A percentile compares a stretch with the other conserved stretches of the same genome.
Evolutionary conservation across 2,888 invertebrate genomes (phyloP).

Genomic region (Byasa hedistus): DNA sequence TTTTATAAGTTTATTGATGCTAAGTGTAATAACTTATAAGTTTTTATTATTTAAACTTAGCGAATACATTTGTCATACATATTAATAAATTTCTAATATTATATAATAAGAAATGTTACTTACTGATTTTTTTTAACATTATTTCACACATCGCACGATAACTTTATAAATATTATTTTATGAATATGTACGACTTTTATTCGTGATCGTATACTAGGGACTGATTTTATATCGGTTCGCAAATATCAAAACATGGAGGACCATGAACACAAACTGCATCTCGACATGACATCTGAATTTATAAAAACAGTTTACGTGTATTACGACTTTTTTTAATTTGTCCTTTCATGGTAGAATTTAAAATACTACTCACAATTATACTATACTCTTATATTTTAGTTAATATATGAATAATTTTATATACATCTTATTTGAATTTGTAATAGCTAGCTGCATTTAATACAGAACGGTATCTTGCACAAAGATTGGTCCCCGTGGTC

Average conservation of each 20-base stretch:
- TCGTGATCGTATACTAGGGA: slow-evolving; percentile 14
- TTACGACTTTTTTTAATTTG: not conserved
- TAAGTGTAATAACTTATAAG: too few species aligned
- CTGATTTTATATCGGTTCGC: not conserved
- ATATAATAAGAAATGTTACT: not conserved
- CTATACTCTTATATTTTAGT: not conserved
- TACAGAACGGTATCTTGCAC: not conserved
- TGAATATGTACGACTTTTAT: slow-evolving; percentile 10
- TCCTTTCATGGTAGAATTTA: not conserved
- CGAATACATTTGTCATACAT: not conserved
- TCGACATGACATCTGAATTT: slow-evolving; percentile 10
- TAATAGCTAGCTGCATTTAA: not conserved
- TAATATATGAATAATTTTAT: not conserved
- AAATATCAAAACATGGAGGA: slow-evolving; percentile 8
- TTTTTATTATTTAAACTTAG: not conserved
- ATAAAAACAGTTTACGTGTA: not conserved
- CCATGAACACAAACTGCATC: slow-evolving; percentile 14
- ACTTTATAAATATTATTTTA: slow-evolving; percentile 16
- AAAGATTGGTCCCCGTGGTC: not conserved
- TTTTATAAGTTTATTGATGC: too few species aligned
- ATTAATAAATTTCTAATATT: not conserved
- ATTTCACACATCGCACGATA: slow-evolving; percentile 17
- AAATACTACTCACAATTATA: not conserved
- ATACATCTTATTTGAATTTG: not conserved
- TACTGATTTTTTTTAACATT: slow-evolving; percentile 14